These are phyloP conservation scores for Hemithea aestivaria DNA, from an alignment of 2,888 invertebrate genomes.

Conservation along the genomic window DNA sequence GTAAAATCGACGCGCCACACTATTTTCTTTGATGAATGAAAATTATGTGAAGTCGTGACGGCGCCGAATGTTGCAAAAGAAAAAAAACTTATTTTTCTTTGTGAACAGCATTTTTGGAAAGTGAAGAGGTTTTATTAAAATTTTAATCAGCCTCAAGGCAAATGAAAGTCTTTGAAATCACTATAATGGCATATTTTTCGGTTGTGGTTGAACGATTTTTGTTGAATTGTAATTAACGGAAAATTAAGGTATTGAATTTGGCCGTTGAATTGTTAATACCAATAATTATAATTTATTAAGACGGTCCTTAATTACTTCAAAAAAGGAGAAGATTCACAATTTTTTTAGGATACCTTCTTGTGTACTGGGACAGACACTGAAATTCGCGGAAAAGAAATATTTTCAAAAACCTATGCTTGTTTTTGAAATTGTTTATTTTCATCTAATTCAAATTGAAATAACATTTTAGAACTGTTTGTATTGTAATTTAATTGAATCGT, in stretches of 20 bases:
- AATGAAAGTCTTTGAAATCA: constrained; percentile 11
- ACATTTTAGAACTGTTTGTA: too few relatives aligned
- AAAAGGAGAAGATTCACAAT: neutral
- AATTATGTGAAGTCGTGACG: constrained; percentile 44
- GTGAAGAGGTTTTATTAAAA: constrained; percentile 32
- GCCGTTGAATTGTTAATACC: too few relatives aligned
- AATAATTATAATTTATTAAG: too few relatives aligned
- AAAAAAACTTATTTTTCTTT: constrained; percentile 23
- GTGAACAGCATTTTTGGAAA: constrained; percentile 41
- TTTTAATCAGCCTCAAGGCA: constrained; percentile 29
- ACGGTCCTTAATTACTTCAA: neutral
- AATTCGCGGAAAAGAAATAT: too few relatives aligned
- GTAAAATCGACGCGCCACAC: constrained; percentile 27
- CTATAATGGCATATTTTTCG: constrained; percentile 7
- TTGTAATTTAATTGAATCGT: too few relatives aligned
- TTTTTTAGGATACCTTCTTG: too few relatives aligned
- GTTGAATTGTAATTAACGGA: neutral
- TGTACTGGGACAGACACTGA: too few relatives aligned
- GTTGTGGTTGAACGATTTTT: constrained; percentile 9
- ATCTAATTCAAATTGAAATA: too few relatives aligned
- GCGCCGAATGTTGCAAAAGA: constrained; percentile 22
- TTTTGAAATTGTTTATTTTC: too few relatives aligned
- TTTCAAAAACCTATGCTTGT: too few relatives aligned
- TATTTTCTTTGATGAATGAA: constrained; percentile 32
- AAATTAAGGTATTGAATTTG: neutral